Evolutionary conservation across 2,797 vertebrate species (phyloP).

Genomic region (Lates japonicus): DNA sequence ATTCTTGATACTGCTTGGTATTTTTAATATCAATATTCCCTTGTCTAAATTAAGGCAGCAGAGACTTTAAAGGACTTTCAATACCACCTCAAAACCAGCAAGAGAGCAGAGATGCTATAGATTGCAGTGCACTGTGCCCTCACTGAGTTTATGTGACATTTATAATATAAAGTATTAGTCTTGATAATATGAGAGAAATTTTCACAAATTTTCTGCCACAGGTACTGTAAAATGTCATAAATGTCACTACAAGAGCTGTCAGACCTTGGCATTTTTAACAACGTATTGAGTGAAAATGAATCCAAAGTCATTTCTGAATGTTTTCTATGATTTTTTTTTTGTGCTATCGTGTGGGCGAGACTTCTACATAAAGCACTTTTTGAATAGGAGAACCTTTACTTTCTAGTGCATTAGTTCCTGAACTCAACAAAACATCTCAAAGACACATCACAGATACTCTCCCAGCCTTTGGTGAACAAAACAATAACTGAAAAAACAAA

Average conservation of each 20-base stretch:
- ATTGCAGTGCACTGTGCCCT: not conserved
- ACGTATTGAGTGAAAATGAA: not conserved
- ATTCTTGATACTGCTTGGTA: conserved; percentile 59
- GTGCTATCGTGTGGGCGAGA: not conserved
- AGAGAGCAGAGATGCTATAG: conserved; percentile 14
- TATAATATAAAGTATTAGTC: conserved; percentile 13
- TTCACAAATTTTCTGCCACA: not conserved
- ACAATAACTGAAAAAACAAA: not conserved
- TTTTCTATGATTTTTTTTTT: not conserved
- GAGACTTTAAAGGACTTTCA: conserved; percentile 39
- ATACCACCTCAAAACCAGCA: not conserved
- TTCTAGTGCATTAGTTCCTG: not conserved
- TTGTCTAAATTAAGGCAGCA: conserved; percentile 48
- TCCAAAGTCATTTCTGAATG: not conserved
- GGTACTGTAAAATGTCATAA: conserved; percentile 14
- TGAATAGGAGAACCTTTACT: not conserved
- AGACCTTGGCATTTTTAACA: conserved; percentile 1
- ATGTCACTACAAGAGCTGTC: not conserved
- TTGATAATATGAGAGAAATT: not conserved
- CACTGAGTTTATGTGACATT: conserved; percentile 47
- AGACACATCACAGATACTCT: not conserved
- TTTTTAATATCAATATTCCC: conserved; percentile 65
- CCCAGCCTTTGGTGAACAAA: conserved; percentile 2
- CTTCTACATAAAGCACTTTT: not conserved
- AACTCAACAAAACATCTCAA: conserved; percentile 1